Percentiles rank a stretch among this genome's conserved stretches.
These are phyloP conservation scores for Caerostris darwini DNA, from an alignment of 1,140 invertebrate genomes.

Conservation along the genomic window DNA sequence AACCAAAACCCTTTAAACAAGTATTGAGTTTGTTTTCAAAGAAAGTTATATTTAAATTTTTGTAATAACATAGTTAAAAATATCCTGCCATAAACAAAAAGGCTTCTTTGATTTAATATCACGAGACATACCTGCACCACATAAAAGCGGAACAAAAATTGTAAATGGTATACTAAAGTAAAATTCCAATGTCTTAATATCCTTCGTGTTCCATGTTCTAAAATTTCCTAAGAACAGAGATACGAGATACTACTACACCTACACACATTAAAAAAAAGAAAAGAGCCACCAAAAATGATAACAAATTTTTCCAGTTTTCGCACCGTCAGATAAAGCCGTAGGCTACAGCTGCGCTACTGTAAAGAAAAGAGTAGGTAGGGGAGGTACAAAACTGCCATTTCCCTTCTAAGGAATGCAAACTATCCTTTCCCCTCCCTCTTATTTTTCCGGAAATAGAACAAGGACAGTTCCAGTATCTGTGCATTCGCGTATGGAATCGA, in stretches of 20 bases:
- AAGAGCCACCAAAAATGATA: not conserved
- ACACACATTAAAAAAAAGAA: not conserved
- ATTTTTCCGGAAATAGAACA: slow-evolving; percentile 43
- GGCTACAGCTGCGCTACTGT: not conserved
- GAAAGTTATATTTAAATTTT: not conserved
- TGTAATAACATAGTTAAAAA: not conserved
- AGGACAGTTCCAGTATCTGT: slow-evolving; percentile 9
- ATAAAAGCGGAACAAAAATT: not conserved
- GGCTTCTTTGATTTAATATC: not conserved
- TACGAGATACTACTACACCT: not conserved
- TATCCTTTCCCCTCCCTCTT: not conserved
- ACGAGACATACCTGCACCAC: not conserved
- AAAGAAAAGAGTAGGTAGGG: not conserved
- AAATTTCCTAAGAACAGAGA: not conserved
- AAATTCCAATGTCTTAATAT: not conserved
- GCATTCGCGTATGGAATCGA: slow-evolving; percentile 34
- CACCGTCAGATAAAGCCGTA: not conserved
- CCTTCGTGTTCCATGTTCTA: not conserved
- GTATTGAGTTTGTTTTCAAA: too few species aligned
- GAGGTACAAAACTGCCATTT: not conserved
- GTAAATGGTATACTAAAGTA: not conserved
- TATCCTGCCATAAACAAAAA: not conserved
- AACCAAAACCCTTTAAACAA: not conserved
- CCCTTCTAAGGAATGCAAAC: not conserved
- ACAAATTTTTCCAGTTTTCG: not conserved